Conservation (phyloP, 2,797 vertebrate species). For the Peromyscus melanophrys region DNA sequence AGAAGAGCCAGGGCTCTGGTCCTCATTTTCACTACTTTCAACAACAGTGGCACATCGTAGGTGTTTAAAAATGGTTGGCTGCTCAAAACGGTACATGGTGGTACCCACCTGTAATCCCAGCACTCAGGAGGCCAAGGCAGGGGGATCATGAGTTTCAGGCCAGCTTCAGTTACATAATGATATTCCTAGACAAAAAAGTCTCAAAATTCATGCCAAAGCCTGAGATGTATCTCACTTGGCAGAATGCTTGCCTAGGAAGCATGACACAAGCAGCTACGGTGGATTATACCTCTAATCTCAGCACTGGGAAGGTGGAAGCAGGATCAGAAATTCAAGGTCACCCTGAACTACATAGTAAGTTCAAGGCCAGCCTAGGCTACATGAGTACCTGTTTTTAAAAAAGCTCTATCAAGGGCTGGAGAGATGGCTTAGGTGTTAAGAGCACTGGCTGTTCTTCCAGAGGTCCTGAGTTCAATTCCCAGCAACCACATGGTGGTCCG, state of each 20-base stretch:
- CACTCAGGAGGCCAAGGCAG: neutral
- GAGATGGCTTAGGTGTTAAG: too few species aligned
- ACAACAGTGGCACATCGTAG: neutral
- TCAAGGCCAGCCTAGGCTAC: neutral
- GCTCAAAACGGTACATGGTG: neutral
- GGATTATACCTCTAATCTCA: neutral
- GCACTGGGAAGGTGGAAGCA: neutral
- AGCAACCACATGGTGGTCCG: too few species aligned
- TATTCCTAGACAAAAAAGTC: neutral
- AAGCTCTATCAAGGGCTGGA: neutral
- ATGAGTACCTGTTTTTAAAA: neutral
- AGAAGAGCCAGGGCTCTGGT: neutral
- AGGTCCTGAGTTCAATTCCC: too few species aligned
- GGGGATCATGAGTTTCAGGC: neutral
- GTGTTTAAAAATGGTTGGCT: neutral
- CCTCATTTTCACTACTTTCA: constrained; percentile 44
- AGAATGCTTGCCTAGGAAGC: neutral
- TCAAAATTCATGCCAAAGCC: neutral
- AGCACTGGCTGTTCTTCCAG: too few species aligned
- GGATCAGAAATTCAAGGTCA: neutral
- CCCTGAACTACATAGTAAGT: neutral
- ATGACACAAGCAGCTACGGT: neutral
- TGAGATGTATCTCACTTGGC: neutral
- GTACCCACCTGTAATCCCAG: neutral
- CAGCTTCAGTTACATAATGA: neutral